Evolutionary conservation across 30 jellyfish, hydroid and myxozoan genomes (phyloP).

Genomic region (Pelagia noctiluca): DNA sequence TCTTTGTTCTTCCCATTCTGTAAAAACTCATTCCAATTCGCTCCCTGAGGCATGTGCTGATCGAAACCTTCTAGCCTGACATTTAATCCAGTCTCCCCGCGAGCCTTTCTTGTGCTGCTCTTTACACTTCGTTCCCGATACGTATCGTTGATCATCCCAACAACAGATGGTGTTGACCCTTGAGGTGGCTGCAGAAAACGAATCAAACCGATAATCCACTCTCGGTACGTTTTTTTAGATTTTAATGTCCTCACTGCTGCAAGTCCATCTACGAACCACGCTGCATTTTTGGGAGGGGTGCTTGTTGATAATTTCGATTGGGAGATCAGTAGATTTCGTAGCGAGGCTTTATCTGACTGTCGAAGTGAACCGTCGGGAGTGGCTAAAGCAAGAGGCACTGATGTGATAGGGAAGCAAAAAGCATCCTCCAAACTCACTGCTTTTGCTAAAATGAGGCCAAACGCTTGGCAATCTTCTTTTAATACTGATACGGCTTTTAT

Average conservation of each 20-base stretch:
- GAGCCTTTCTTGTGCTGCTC: slow-evolving; percentile 35
- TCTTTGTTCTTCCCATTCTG: slow-evolving; percentile 44
- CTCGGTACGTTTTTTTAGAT: not conserved
- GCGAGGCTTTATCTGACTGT: slow-evolving; percentile 35
- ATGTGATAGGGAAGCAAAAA: slow-evolving; percentile 24
- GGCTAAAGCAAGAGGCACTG: slow-evolving; percentile 12
- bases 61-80: slow-evolving; percentile 19
- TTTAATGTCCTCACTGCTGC: not conserved
- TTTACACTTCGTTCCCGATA: slow-evolving; percentile 38
- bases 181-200: slow-evolving; percentile 22
- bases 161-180: not conserved
- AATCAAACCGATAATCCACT: not conserved
- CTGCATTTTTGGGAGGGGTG: not conserved
- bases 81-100: slow-evolving; percentile 9
- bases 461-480: too few relatives aligned
- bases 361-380: slow-evolving; percentile 29
- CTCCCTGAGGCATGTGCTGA: slow-evolving; percentile 59
- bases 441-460: too few relatives aligned
- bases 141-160: slow-evolving; percentile 42
- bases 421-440: slow-evolving; percentile 29
- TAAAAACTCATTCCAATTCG: slow-evolving; percentile 42
- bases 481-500: not conserved
- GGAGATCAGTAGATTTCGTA: not conserved
- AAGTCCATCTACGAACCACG: not conserved
- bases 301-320: not conserved